These are phyloP conservation scores for Macquaria ambigua DNA, from an alignment of 2,113 vertebrate genomes.

Conservation along the genomic window DNA sequence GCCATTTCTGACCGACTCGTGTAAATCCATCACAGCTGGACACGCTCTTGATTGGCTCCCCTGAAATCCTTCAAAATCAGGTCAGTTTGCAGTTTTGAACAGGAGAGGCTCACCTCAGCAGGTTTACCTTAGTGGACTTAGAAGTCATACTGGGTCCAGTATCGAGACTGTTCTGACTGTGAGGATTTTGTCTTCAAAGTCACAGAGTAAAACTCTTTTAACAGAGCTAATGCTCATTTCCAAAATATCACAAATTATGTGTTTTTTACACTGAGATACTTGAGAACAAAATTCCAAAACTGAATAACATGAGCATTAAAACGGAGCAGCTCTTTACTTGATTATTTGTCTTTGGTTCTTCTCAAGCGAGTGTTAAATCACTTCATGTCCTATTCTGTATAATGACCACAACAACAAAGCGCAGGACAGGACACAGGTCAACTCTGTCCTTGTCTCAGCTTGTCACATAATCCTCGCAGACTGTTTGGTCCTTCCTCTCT, in stretches of 20 bases:
- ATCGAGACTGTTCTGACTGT: neutral
- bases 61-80: slow-evolving; percentile 33
- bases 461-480: slow-evolving; percentile 50
- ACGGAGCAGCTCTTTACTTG: neutral
- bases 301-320: neutral
- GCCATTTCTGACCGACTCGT: neutral
- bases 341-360: slow-evolving; percentile 13
- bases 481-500: slow-evolving; percentile 35
- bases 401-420: slow-evolving; percentile 19
- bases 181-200: slow-evolving; percentile 1
- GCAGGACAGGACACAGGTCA: slow-evolving; percentile 16
- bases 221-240: neutral
- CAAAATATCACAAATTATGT: neutral
- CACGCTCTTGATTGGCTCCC: slow-evolving; percentile 25
- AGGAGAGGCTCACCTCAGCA: neutral
- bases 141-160: neutral
- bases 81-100: slow-evolving; percentile 32
- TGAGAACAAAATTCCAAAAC: neutral
- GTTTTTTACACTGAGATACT: neutral
- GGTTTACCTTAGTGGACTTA: slow-evolving; percentile 6
- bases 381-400: neutral
- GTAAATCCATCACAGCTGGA: slow-evolving; percentile 26
- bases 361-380: slow-evolving; percentile 7
- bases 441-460: slow-evolving; percentile 47
- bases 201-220: neutral